These are phyloP conservation scores for Cydia pomonella DNA, from an alignment of 1,140 invertebrate genomes.

Conservation along the genomic window DNA sequence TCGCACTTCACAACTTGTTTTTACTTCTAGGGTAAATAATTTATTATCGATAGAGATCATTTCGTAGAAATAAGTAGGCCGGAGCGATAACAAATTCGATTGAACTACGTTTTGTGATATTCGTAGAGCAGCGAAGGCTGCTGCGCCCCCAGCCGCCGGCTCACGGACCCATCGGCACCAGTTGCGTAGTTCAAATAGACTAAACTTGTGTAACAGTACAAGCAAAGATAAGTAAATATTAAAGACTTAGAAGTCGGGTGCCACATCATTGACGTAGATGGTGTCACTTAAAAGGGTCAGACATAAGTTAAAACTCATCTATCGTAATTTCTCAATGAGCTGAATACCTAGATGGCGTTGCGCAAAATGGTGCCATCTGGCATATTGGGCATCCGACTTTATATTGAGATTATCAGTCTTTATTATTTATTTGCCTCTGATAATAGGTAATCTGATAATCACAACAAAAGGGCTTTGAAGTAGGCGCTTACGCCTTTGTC, in stretches of 20 bases:
- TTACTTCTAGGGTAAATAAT: conserved; percentile 79
- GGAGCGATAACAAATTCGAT: conserved; percentile 75
- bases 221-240: not conserved
- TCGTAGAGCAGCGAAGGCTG: conserved; percentile 55
- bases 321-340: not conserved
- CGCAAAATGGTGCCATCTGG: not conserved
- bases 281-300: not conserved
- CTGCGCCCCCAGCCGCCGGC: conserved; percentile 46
- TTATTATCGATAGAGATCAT: conserved; percentile 79
- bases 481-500: not conserved
- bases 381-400: not conserved
- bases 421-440: not conserved
- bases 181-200: conserved; percentile 37
- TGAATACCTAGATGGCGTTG: not conserved
- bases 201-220: not conserved
- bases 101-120: conserved; percentile 75
- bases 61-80: conserved; percentile 78
- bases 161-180: conserved; percentile 49
- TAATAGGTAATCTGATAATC: not conserved
- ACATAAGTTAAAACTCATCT: not conserved
- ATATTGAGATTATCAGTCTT: not conserved
- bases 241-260: not conserved
- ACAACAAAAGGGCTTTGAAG: not conserved
- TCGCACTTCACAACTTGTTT: conserved; percentile 74
- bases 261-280: not conserved